These are phyloP conservation scores for Bombus sylvicola DNA, from an alignment of 1,140 invertebrate species.

Conservation along the genomic window DNA sequence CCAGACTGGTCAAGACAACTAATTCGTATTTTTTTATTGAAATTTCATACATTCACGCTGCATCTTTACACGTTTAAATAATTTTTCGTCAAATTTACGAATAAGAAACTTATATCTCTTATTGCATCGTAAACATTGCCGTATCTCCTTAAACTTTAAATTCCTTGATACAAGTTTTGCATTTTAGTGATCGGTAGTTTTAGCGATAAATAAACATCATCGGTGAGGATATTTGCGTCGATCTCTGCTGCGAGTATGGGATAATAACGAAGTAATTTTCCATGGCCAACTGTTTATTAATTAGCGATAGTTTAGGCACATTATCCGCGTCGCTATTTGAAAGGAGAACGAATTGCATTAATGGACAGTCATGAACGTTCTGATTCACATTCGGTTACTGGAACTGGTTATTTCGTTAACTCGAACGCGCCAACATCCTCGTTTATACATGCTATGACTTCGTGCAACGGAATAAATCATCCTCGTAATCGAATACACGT, in stretches of 20 bases:
- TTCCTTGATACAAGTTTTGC: too few relatives aligned
- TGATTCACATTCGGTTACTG: conserved; percentile 34
- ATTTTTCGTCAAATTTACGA: too few relatives aligned
- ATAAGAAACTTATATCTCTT: too few relatives aligned
- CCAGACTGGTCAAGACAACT: too few relatives aligned
- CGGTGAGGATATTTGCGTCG: too few relatives aligned
- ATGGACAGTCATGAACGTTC: background rate
- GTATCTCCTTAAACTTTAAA: too few relatives aligned
- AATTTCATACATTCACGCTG: too few relatives aligned
- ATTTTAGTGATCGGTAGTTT: too few relatives aligned
- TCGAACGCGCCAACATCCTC: background rate
- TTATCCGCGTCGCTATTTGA: background rate
- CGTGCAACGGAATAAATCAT: conserved; percentile 28
- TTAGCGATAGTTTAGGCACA: background rate
- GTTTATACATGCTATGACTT: background rate
- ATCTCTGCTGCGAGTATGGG: background rate
- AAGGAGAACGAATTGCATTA: conserved; percentile 8
- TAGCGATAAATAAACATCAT: too few relatives aligned
- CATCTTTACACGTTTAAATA: too few relatives aligned
- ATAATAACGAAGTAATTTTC: conserved; percentile 11
- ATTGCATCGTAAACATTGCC: too few relatives aligned
- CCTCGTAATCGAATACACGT: conserved; percentile 14
- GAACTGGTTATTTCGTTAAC: conserved; percentile 24
- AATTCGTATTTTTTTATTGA: too few relatives aligned
- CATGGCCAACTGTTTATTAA: background rate